These are phyloP conservation scores for Rhagologus leucostigma DNA, from an alignment of 2,113 vertebrate species.

Conservation along the genomic window DNA sequence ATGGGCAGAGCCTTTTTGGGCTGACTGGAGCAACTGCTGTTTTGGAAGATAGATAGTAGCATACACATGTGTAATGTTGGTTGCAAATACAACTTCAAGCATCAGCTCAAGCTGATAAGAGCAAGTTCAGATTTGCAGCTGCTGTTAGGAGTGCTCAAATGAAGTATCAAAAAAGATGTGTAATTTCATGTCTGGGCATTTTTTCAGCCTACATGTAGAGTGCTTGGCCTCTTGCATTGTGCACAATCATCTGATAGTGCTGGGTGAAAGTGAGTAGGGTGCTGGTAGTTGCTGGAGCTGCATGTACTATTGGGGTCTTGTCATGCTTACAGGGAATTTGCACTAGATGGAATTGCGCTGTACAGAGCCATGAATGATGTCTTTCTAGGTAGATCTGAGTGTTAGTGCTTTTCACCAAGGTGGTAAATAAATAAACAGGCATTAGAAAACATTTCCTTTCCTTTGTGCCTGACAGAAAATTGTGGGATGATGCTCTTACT, in stretches of 20 bases:
- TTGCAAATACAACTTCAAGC: not conserved
- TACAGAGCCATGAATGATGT: not conserved
- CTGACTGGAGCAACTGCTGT: not conserved
- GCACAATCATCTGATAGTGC: not conserved
- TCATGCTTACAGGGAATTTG: not conserved
- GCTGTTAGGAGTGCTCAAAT: not conserved
- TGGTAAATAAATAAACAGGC: not conserved
- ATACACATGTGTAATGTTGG: fast-evolving
- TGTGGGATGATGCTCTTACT: not conserved
- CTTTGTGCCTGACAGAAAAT: not conserved
- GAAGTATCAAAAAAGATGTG: not conserved
- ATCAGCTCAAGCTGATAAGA: not conserved
- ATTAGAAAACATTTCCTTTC: not conserved
- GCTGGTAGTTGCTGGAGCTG: not conserved
- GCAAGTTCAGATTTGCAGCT: not conserved
- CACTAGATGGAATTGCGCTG: not conserved
- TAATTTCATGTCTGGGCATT: not conserved
- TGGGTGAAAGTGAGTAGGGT: not conserved
- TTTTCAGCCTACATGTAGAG: not conserved
- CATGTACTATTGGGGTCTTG: fast-evolving
- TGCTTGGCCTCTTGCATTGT: not conserved
- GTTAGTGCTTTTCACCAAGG: not conserved
- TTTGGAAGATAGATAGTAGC: not conserved
- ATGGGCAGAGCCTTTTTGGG: not conserved
- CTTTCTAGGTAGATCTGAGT: not conserved